Evolutionary conservation across 2,888 invertebrate genomes (phyloP).

Genomic region (Pimpla rufipes): DNA sequence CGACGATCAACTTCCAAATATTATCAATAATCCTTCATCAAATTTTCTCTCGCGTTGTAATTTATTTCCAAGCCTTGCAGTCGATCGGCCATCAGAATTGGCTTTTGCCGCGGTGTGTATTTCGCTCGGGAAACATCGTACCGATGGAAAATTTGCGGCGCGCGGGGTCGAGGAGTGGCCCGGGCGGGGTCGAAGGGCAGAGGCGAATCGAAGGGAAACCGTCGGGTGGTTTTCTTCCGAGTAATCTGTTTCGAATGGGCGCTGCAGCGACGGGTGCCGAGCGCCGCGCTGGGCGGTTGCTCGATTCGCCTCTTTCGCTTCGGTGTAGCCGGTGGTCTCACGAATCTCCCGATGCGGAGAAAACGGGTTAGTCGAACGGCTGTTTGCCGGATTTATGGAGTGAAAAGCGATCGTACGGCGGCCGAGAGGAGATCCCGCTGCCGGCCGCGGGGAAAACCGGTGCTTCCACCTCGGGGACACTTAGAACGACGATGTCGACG

Average conservation of each 20-base stretch:
- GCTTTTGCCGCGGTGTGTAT: no score
- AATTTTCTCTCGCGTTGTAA: no score
- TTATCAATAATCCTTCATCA: no score
- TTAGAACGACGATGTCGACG: constrained; percentile 16
- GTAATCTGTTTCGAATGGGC: constrained; percentile 65
- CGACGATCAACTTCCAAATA: no score
- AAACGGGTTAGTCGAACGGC: constrained; percentile 66
- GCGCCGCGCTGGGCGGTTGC: neutral
- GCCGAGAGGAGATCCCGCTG: constrained; percentile 37
- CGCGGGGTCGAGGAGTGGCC: neutral
- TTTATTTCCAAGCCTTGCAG: no score
- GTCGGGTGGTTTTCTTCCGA: constrained; percentile 54
- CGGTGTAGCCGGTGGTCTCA: constrained; percentile 36
- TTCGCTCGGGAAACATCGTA: neutral
- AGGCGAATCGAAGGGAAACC: constrained; percentile 17
- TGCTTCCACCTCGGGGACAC: constrained; percentile 27
- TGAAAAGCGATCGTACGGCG: constrained; percentile 57
- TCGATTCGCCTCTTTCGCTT: constrained; percentile 26
- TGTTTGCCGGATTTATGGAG: constrained; percentile 65
- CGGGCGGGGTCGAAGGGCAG: neutral
- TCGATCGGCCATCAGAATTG: no score
- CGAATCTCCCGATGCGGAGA: constrained; percentile 61
- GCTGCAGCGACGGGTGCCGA: constrained; percentile 2
- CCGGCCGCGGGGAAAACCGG: constrained; percentile 47
- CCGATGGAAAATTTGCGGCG: neutral